phyloP scores from a whole-genome alignment of 2,888 invertebrate species.

The Pristionchus japonicus region DNA sequence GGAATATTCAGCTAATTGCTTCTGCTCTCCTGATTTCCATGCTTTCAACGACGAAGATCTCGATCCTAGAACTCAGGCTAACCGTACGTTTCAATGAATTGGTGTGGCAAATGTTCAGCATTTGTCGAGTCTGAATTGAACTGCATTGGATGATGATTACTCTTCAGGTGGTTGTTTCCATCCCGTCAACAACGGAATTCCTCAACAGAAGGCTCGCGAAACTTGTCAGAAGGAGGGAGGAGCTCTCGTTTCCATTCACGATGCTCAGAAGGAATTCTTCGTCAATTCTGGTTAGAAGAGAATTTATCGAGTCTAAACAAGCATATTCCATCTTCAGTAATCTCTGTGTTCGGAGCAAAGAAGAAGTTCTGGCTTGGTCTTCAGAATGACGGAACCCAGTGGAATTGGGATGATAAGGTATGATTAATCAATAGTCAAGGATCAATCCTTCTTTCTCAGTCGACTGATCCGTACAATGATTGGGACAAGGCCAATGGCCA shows the following conservation, averaged over 20 bases:
- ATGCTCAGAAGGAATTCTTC: background rate
- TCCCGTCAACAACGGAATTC: slow-evolving; percentile 26
- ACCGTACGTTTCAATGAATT: background rate
- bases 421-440: background rate
- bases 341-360: background rate
- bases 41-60: slow-evolving; percentile 5
- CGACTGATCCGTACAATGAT: background rate
- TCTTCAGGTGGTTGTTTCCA: slow-evolving; percentile 24
- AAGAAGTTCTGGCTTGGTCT: slow-evolving; percentile 30
- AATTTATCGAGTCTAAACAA: background rate
- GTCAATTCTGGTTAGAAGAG: background rate
- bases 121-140: background rate
- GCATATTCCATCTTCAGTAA: background rate
- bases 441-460: background rate
- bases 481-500: background rate
- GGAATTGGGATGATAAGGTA: slow-evolving; percentile 35
- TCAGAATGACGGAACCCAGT: slow-evolving; percentile 4
- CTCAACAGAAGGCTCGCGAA: background rate
- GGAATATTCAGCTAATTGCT: background rate
- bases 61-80: background rate
- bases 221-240: background rate
- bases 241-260: slow-evolving; percentile 22
- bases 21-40: background rate
- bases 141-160: background rate
- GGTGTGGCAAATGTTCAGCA: too few relatives aligned